Evolutionary conservation across 2,113 vertebrate genomes (phyloP).

Genomic region (Ranitomeya variabilis): DNA sequence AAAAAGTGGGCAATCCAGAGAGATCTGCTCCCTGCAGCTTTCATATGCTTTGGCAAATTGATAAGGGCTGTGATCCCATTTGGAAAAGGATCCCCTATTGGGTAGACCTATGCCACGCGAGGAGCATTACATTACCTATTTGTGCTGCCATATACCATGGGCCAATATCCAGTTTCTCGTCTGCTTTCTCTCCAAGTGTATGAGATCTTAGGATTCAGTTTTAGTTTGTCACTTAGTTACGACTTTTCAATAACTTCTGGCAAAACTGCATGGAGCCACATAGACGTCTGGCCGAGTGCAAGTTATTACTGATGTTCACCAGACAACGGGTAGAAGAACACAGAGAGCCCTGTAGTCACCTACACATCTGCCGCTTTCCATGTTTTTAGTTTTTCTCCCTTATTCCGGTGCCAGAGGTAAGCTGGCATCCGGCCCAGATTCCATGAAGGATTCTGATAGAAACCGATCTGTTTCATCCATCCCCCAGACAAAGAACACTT

Average conservation of each 20-base stretch:
- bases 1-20: no score
- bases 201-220: not conserved
- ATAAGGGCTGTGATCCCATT: no score
- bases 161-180: not conserved
- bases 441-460: conserved; percentile 59
- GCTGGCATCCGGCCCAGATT: conserved; percentile 3
- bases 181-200: not conserved
- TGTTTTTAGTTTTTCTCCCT: conserved; percentile 41
- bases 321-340: fast-evolving
- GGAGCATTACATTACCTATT: no score
- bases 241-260: conserved; percentile 1
- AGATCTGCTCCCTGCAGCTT: no score
- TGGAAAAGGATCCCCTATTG: no score
- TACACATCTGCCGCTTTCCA: not conserved
- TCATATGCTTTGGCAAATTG: no score
- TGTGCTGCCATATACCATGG: not conserved
- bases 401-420: conserved; percentile 56
- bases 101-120: no score
- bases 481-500: conserved; percentile 77
- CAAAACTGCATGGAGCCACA: not conserved
- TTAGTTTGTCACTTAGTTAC: not conserved
- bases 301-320: conserved; percentile 26
- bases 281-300: not conserved
- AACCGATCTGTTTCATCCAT: conserved; percentile 61
- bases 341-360: conserved; percentile 37